phyloP scores from a whole-genome alignment of 2,888 invertebrate species.

The Rotaria magnacalcarata region DNA sequence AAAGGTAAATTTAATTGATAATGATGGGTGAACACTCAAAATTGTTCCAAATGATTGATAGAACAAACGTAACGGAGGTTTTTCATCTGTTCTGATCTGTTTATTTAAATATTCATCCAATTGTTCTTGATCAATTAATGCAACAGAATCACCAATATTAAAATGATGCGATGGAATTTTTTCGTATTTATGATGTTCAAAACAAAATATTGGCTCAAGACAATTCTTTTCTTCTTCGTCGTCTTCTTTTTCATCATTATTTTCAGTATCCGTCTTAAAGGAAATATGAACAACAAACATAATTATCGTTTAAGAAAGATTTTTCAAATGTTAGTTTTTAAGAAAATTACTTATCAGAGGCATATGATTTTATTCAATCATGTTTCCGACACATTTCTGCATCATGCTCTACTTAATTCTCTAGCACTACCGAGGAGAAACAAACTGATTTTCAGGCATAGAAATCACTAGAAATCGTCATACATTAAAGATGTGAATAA shows the following conservation, averaged over 20 bases:
- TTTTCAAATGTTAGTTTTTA: no score
- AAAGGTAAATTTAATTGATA: background rate
- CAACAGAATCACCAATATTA: constrained; percentile 1
- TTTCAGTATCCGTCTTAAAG: background rate
- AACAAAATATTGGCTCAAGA: background rate
- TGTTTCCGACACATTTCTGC: no score
- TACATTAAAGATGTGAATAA: no score
- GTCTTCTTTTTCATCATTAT: background rate
- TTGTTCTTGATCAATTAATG: background rate
- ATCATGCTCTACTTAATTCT: no score
- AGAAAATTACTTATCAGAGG: no score
- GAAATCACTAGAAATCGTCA: no score
- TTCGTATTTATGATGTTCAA: background rate
- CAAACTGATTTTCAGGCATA: no score
- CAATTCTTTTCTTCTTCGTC: no score
- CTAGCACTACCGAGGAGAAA: no score
- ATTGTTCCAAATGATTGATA: background rate
- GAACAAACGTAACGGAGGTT: constrained; percentile 8
- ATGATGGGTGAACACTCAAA: background rate
- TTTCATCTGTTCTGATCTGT: background rate
- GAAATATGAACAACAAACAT: background rate
- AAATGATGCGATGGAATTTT: background rate
- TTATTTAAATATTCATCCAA: background rate
- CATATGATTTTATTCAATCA: no score
- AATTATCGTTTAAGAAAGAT: no score